phyloP scores from a whole-genome alignment of 2,888 invertebrate species.

The Ptilodon capucinus region DNA sequence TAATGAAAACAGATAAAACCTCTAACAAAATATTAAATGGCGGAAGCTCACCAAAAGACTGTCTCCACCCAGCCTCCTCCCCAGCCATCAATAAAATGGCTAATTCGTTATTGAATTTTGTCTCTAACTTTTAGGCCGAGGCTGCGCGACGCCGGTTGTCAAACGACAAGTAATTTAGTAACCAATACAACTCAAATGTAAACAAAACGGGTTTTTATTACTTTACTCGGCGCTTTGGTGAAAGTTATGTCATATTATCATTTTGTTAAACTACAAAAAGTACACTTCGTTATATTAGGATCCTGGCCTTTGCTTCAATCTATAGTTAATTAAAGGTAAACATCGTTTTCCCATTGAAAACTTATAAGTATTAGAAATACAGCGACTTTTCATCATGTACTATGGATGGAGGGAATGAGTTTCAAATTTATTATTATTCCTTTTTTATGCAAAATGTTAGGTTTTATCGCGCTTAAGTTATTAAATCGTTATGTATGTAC shows the following conservation, averaged over 20 bases:
- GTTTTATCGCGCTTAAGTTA: constrained; percentile 69
- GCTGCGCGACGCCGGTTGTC: constrained; percentile 79
- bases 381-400: constrained; percentile 53
- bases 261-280: constrained; percentile 58
- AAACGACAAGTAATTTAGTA: constrained; percentile 67
- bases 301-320: constrained; percentile 43
- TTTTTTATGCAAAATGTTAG: constrained; percentile 61
- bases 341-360: constrained; percentile 46
- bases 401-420: constrained; percentile 58
- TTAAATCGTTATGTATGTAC: constrained; percentile 57
- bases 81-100: constrained; percentile 83
- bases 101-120: constrained; percentile 82
- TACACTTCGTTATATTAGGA: constrained; percentile 45
- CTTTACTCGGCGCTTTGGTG: constrained; percentile 57
- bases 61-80: constrained; percentile 80
- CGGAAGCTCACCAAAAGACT: constrained; percentile 72
- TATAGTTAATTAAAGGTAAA: constrained; percentile 52
- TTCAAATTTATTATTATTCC: constrained; percentile 63
- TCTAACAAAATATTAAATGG: constrained; percentile 67
- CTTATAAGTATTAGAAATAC: constrained; percentile 54
- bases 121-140: constrained; percentile 70
- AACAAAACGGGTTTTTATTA: constrained; percentile 64
- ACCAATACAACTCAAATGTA: constrained; percentile 67
- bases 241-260: constrained; percentile 78
- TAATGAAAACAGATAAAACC: constrained; percentile 46